A percentile compares a stretch with the other conserved stretches of the same genome.
phyloP scores from a whole-genome alignment of 2,113 vertebrate genomes.

The Panthera leo region DNA sequence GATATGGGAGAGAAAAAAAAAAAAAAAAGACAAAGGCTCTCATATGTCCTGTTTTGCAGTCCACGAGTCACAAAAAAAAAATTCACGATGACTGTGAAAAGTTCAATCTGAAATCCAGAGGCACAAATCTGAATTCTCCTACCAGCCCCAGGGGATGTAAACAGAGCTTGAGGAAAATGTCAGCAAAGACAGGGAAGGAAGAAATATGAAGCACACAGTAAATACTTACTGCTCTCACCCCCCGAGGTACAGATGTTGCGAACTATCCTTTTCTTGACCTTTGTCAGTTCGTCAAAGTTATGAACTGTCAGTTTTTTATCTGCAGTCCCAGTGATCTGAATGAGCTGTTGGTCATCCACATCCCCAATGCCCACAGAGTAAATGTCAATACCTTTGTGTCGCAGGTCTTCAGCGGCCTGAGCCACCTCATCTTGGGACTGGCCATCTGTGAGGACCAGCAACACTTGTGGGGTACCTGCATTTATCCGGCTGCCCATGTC shows the following conservation, averaged over 20 bases:
- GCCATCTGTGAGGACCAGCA: constrained; percentile 81
- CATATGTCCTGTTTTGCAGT: not conserved
- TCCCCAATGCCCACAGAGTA: constrained; percentile 79
- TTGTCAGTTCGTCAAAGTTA: constrained; percentile 72
- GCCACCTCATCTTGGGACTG: constrained; percentile 75
- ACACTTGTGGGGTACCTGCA: constrained; percentile 70
- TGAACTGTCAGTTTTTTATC: constrained; percentile 68
- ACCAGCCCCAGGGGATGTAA: not conserved
- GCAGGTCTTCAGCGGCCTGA: constrained; percentile 68
- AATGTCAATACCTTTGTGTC: constrained; percentile 73
- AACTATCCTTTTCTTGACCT: constrained; percentile 79
- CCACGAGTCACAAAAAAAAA: not conserved
- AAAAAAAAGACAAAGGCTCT: not conserved
- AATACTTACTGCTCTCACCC: constrained; percentile 77
- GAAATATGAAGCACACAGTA: accelerated
- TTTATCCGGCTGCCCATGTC: constrained; percentile 74
- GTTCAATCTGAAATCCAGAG: not conserved
- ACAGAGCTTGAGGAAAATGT: not conserved
- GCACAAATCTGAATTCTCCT: not conserved
- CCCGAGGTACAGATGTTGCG: constrained; percentile 70
- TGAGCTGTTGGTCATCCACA: constrained; percentile 73
- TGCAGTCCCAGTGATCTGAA: constrained; percentile 77
- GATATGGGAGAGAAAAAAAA: not conserved
- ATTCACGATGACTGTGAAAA: not conserved
- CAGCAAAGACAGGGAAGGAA: not conserved